Percentiles rank a stretch among this genome's conserved stretches.
phyloP scores from a whole-genome alignment of 2,113 vertebrate species.

The Pleuronectes platessa region DNA sequence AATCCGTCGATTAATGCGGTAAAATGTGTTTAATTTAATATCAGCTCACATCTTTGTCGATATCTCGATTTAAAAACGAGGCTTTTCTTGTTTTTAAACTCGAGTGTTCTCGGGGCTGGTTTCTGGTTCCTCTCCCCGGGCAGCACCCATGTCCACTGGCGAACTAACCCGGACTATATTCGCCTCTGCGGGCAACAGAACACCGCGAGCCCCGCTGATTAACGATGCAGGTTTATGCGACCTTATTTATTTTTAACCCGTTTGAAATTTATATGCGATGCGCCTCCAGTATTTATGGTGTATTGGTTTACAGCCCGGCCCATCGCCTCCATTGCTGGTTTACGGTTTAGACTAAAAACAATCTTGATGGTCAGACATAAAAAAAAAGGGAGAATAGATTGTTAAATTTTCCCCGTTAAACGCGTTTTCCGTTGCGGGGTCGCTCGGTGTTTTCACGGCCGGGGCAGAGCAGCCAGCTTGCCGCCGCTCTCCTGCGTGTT shows the following conservation, averaged over 20 bases:
- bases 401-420: conserved; percentile 4
- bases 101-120: neutral
- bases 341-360: conserved; percentile 7
- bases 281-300: conserved; percentile 69
- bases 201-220: conserved; percentile 57
- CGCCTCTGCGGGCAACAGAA: conserved; percentile 58
- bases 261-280: conserved; percentile 79
- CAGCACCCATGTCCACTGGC: conserved; percentile 46
- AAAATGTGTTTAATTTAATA: neutral
- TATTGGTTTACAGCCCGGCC: conserved; percentile 63
- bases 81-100: neutral
- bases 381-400: conserved; percentile 20
- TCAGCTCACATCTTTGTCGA: too few relatives aligned
- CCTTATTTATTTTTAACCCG: conserved; percentile 79
- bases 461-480: conserved; percentile 26
- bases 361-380: conserved; percentile 16
- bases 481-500: conserved; percentile 34
- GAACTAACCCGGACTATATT: conserved; percentile 38
- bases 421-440: neutral
- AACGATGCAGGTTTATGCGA: conserved; percentile 62
- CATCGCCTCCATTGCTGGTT: conserved; percentile 11
- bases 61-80: neutral
- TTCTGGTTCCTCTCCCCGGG: conserved; percentile 39
- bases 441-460: conserved; percentile 12
- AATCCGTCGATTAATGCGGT: neutral